Percentiles rank a stretch among this genome's conserved stretches.
Conservation (phyloP, 1,140 invertebrate genomes). For the Eueides isabella region DNA sequence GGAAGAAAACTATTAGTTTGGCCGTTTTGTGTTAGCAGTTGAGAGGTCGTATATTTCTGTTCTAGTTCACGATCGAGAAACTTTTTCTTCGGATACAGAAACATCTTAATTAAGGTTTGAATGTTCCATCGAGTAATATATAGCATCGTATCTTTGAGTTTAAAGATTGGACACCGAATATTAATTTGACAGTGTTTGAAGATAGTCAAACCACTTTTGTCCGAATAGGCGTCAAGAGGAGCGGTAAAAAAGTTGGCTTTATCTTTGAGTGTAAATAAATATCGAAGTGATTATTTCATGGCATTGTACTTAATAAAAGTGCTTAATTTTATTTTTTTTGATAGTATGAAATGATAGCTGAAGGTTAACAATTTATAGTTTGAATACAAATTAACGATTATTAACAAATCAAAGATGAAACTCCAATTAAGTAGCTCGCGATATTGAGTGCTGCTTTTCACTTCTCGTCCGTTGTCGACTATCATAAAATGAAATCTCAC, state of each 20-base stretch:
- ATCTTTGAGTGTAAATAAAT: constrained; percentile 40
- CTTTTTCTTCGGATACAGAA: constrained; percentile 59
- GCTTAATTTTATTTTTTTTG: constrained; percentile 39
- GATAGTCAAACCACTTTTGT: constrained; percentile 26
- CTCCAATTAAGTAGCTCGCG: constrained; percentile 72
- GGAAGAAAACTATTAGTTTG: constrained; percentile 56
- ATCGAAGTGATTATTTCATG: constrained; percentile 38
- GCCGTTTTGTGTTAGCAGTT: constrained; percentile 59
- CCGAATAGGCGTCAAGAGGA: constrained; percentile 10
- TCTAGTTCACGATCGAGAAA: constrained; percentile 52
- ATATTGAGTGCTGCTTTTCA: constrained; percentile 65
- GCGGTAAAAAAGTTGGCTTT: constrained; percentile 24
- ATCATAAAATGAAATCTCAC: constrained; percentile 76
- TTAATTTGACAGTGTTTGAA: constrained; percentile 46
- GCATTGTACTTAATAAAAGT: constrained; percentile 13
- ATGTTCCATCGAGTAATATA: constrained; percentile 59
- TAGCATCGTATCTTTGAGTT: constrained; percentile 53
- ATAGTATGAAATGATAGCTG: constrained; percentile 53
- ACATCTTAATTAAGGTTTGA: constrained; percentile 73
- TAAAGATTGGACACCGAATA: constrained; percentile 41
- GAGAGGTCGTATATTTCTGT: constrained; percentile 60
- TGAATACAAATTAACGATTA: constrained; percentile 72
- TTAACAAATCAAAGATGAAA: constrained; percentile 75
- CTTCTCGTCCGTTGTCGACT: constrained; percentile 58
- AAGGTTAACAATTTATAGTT: constrained; percentile 58